These are phyloP conservation scores for Panagrolaimus sp. DNA, from an alignment of 1,140 invertebrate genomes.

Conservation along the genomic window DNA sequence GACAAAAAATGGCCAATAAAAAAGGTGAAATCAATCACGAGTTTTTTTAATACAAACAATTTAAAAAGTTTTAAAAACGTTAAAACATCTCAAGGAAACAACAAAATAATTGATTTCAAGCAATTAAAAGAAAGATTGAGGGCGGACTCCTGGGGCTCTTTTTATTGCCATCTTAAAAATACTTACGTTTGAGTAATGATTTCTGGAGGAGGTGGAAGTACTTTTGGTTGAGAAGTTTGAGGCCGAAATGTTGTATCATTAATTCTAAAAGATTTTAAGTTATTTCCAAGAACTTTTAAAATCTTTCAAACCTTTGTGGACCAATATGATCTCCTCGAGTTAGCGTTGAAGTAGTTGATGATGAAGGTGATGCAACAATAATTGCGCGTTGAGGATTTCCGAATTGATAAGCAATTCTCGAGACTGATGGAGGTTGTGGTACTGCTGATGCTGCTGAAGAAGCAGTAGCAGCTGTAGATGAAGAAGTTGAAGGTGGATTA, in stretches of 20 bases:
- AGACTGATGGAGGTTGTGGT: conserved; percentile 1
- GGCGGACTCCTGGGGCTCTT: not conserved
- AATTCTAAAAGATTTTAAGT: not conserved
- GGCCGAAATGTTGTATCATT: not conserved
- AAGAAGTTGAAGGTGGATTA: not conserved
- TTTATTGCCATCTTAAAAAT: not conserved
- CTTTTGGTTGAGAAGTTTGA: not conserved
- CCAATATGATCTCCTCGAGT: not conserved
- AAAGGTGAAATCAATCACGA: not conserved
- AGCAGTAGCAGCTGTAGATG: not conserved
- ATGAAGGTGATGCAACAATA: not conserved
- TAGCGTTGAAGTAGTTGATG: not conserved
- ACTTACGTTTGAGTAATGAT: not conserved
- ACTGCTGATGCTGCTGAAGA: not conserved
- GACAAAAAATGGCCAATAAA: not conserved
- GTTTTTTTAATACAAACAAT: not conserved
- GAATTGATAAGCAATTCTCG: not conserved
- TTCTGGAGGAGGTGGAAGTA: not conserved
- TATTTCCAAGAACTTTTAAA: too few relatives aligned
- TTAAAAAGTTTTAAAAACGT: not conserved
- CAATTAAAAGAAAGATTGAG: not conserved
- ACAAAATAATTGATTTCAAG: not conserved
- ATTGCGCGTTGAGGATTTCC: not conserved
- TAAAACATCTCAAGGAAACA: not conserved
- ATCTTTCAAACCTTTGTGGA: too few relatives aligned